phyloP scores from a whole-genome alignment of 2,113 vertebrate species.

The Rhineura floridana region DNA sequence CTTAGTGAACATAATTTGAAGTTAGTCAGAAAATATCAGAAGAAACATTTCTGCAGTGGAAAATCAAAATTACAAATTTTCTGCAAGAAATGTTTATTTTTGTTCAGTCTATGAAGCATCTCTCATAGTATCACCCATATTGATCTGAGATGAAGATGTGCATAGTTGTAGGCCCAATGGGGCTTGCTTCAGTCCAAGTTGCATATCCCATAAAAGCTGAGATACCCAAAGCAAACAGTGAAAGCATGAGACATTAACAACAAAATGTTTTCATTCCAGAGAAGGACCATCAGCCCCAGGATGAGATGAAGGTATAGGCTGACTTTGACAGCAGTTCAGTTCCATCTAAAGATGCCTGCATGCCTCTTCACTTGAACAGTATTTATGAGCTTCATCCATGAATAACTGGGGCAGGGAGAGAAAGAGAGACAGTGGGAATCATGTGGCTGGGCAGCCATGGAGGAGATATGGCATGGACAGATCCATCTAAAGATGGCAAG shows the following conservation, averaged over 20 bases:
- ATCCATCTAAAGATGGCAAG: background rate
- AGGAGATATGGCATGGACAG: background rate
- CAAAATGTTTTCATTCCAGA: background rate
- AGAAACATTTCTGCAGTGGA: background rate
- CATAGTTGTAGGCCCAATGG: background rate
- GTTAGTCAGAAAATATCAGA: constrained; percentile 17
- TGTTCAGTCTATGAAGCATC: background rate
- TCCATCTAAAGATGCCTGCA: background rate
- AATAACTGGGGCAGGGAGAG: background rate
- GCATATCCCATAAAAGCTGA: background rate
- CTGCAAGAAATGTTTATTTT: constrained; percentile 9
- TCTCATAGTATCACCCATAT: background rate
- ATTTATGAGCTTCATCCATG: background rate
- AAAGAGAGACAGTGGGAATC: background rate
- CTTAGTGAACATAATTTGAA: constrained; percentile 12
- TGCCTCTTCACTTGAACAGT: background rate
- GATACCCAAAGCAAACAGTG: background rate
- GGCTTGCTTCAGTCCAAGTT: background rate
- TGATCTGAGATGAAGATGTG: background rate
- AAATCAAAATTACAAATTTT: constrained; percentile 11
- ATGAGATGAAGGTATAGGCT: background rate
- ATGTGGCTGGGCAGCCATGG: background rate
- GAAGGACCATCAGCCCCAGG: background rate
- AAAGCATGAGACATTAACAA: background rate
- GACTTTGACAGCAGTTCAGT: background rate